phyloP scores from a whole-genome alignment of 2,888 invertebrate species.

The Corbicula japonica region DNA sequence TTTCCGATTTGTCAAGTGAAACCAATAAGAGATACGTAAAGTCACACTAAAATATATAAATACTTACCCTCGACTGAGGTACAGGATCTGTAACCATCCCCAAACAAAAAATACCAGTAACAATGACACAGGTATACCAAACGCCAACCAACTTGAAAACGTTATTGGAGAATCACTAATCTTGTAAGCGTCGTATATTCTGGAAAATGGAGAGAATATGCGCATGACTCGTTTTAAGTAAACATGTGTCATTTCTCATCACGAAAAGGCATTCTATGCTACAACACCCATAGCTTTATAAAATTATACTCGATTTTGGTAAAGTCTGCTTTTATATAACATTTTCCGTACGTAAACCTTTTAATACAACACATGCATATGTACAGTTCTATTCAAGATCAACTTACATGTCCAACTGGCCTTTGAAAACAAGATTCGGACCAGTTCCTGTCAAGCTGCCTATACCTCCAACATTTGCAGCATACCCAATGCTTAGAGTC shows the following conservation, averaged over 20 bases:
- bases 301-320: too few relatives aligned
- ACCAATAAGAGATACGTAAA: too few relatives aligned
- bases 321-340: neutral
- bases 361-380: too few relatives aligned
- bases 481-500: constrained; percentile 83
- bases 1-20: too few relatives aligned
- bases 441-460: constrained; percentile 86
- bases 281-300: too few relatives aligned
- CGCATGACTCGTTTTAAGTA: too few relatives aligned
- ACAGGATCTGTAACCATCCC: constrained; percentile 78
- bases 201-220: too few relatives aligned
- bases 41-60: too few relatives aligned
- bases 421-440: constrained; percentile 86
- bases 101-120: constrained; percentile 80
- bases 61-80: constrained; percentile 73
- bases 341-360: neutral
- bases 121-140: constrained; percentile 78
- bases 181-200: constrained; percentile 70
- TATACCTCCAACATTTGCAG: constrained; percentile 86
- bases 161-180: constrained; percentile 72
- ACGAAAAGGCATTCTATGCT: too few relatives aligned
- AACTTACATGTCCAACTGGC: constrained; percentile 82
- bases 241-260: too few relatives aligned
- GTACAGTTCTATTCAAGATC: neutral
- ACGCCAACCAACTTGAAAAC: constrained; percentile 80